Evolutionary conservation across 92 coral and sea anemone species (phyloP).

Genomic region (Paramuricea clavata): DNA sequence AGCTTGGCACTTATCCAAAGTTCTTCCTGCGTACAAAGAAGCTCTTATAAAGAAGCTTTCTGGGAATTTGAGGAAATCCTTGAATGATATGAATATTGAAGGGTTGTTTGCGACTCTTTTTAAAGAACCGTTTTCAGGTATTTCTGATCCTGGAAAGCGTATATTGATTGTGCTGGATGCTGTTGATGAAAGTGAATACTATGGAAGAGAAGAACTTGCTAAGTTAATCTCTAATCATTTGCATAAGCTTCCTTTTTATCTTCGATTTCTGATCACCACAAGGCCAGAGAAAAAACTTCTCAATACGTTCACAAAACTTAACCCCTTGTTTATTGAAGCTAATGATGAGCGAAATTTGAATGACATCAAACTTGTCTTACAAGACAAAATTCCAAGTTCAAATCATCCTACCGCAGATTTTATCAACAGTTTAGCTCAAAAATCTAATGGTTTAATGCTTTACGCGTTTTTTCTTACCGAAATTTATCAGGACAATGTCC

Average conservation of each 20-base stretch:
- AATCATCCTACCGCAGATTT: conserved; percentile 24
- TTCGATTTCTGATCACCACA: conserved; percentile 73
- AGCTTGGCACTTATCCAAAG: conserved; percentile 68
- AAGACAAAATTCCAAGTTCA: conserved; percentile 39
- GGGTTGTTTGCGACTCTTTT: conserved; percentile 68
- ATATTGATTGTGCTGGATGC: conserved; percentile 69
- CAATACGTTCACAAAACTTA: conserved; percentile 29
- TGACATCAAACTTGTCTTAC: conserved; percentile 65
- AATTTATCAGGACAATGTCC: conserved; percentile 42
- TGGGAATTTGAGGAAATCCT: conserved; percentile 25
- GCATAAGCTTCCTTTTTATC: conserved; percentile 71
- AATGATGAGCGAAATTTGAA: conserved; percentile 49
- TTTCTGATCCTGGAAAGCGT: conserved; percentile 61
- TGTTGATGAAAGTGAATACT: conserved; percentile 72
- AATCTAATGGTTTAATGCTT: conserved; percentile 78
- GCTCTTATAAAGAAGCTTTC: conserved; percentile 51
- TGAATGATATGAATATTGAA: conserved; percentile 29
- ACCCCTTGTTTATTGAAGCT: conserved; percentile 53
- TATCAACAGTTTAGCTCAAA: conserved; percentile 39
- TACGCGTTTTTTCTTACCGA: conserved; percentile 71
- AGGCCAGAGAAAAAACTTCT: conserved; percentile 61
- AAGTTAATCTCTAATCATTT: conserved; percentile 62
- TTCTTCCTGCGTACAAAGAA: conserved; percentile 62
- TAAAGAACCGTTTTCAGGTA: conserved; percentile 69
- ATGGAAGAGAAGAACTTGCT: conserved; percentile 53